phyloP scores from a whole-genome alignment of 2,113 vertebrate genomes.

The Passerina amoena region DNA sequence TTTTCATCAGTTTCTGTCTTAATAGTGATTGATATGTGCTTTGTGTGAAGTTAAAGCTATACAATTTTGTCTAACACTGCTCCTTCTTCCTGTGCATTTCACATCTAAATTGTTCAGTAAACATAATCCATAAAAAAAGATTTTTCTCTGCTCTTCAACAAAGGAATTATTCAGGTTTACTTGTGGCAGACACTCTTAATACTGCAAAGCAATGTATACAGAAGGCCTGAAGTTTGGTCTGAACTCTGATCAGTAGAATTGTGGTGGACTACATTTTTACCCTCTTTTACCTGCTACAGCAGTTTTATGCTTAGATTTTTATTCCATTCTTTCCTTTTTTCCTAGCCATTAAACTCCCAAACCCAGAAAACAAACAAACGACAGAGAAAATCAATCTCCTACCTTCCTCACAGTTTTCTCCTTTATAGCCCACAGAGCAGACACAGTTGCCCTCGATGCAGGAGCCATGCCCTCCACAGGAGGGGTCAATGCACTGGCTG shows the following conservation, averaged over 20 bases:
- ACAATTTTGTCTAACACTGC: neutral
- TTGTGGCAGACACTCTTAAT: neutral
- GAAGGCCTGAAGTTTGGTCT: neutral
- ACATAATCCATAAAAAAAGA: neutral
- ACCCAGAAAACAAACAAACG: neutral
- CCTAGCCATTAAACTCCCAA: neutral
- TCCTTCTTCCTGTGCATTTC: conserved; percentile 25
- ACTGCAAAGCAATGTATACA: neutral
- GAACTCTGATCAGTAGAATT: neutral
- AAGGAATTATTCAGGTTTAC: conserved; percentile 15
- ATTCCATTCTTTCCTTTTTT: neutral
- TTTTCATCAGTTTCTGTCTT: conserved; percentile 26
- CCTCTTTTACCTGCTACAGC: neutral
- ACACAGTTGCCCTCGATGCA: conserved; percentile 93
- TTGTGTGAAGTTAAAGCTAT: neutral
- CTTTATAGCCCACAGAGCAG: conserved; percentile 93
- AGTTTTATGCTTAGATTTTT: neutral
- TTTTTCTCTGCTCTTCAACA: neutral
- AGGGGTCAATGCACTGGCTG: conserved; percentile 94
- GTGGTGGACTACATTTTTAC: neutral
- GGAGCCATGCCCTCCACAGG: conserved; percentile 92
- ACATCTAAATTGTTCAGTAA: conserved; percentile 11
- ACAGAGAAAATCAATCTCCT: neutral
- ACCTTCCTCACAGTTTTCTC: conserved; percentile 94
- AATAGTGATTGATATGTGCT: conserved; percentile 31